phyloP scores from a whole-genome alignment of 2,797 vertebrate species.

The Morus bassanus region DNA sequence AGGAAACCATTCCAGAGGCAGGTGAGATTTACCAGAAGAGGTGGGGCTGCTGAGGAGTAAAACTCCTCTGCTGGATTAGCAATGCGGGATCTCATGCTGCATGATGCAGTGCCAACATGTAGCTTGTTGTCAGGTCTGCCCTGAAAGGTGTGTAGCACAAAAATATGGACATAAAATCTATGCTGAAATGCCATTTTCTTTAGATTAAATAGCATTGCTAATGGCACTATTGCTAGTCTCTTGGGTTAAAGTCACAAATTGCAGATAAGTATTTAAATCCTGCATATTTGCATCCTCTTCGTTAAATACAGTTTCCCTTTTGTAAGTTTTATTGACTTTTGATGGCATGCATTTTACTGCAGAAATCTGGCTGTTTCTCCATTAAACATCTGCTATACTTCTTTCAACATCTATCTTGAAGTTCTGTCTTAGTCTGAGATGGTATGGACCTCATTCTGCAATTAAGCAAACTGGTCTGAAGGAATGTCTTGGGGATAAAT shows the following conservation, averaged over 20 bases:
- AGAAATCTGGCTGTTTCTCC: neutral
- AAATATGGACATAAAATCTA: neutral
- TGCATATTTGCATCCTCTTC: neutral
- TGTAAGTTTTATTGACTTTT: neutral
- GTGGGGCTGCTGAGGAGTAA: neutral
- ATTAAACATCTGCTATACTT: constrained; percentile 17
- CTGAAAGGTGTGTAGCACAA: neutral
- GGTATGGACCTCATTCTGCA: neutral
- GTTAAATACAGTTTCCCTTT: constrained; percentile 23
- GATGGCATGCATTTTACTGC: neutral
- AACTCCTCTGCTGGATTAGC: neutral
- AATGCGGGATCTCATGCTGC: neutral
- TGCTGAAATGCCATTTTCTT: neutral
- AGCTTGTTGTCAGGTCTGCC: neutral
- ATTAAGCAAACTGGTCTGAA: neutral
- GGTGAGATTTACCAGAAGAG: neutral
- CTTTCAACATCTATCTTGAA: neutral
- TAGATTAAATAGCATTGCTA: neutral
- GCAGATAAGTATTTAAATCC: neutral
- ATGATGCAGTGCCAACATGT: neutral
- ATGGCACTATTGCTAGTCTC: neutral
- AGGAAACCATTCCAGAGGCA: constrained; percentile 16
- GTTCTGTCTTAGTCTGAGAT: neutral
- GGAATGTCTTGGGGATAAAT: neutral
- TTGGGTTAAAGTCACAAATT: neutral